Evolutionary conservation across 2,888 invertebrate genomes (phyloP).

Genomic region (Ypsolopha sequella): DNA sequence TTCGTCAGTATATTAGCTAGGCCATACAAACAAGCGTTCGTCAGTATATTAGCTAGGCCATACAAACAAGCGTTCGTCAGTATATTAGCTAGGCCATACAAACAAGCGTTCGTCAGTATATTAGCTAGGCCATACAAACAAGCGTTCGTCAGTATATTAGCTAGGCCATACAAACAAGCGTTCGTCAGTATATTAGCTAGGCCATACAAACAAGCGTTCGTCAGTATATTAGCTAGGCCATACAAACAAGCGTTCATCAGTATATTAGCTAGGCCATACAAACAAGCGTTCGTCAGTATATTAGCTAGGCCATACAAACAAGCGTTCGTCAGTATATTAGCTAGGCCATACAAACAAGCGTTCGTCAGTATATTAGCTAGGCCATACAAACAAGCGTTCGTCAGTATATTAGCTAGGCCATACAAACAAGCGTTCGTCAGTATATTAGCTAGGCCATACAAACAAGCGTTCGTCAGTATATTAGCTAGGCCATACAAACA

Average conservation of each 20-base stretch:
- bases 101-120: slow-evolving; percentile 33
- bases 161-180: no score
- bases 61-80: slow-evolving; percentile 33
- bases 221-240: no score
- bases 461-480: slow-evolving; percentile 33
- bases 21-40: slow-evolving; percentile 33
- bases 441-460: no score
- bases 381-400: slow-evolving; percentile 33
- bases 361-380: slow-evolving; percentile 32
- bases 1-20: slow-evolving; percentile 32
- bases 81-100: no score
- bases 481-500: no score
- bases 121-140: no score
- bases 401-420: no score
- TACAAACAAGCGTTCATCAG: slow-evolving; percentile 33
- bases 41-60: no score
- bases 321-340: slow-evolving; percentile 31
- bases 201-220: slow-evolving; percentile 33
- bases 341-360: no score
- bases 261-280: no score
- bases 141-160: slow-evolving; percentile 31
- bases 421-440: slow-evolving; percentile 33
- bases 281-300: slow-evolving; percentile 33
- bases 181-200: slow-evolving; percentile 32
- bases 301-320: no score